phyloP scores from a whole-genome alignment of 2,797 vertebrate genomes.

The Atherinosoma microstoma region DNA sequence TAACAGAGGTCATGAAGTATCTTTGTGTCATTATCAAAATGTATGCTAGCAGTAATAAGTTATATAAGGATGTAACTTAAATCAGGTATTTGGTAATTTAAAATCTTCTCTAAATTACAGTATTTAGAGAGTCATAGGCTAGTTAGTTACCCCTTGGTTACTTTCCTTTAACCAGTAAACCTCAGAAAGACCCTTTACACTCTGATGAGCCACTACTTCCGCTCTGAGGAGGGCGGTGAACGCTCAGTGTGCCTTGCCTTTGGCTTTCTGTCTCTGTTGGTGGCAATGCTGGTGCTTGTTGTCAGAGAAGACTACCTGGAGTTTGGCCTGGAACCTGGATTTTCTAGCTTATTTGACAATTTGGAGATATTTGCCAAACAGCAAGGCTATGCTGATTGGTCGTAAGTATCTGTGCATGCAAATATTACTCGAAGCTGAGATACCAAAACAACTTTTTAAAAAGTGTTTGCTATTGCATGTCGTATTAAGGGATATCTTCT shows the following conservation, averaged over 20 bases:
- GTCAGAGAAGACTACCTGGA: slow-evolving; percentile 92
- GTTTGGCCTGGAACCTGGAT: slow-evolving; percentile 92
- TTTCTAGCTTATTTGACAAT: slow-evolving; percentile 76
- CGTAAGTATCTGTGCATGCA: slow-evolving; percentile 84
- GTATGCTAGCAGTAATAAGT: neutral
- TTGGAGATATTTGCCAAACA: slow-evolving; percentile 87
- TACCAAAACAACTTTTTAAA: too few relatives aligned
- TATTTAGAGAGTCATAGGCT: neutral
- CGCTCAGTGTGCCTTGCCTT: slow-evolving; percentile 94
- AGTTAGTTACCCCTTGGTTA: neutral
- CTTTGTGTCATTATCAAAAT: neutral
- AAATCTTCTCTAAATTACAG: neutral
- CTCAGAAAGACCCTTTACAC: slow-evolving; percentile 89
- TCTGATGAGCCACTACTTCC: slow-evolving; percentile 92
- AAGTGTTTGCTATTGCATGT: neutral
- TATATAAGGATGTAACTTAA: neutral
- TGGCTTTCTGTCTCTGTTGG: slow-evolving; percentile 90
- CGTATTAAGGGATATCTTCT: neutral
- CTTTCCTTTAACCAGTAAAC: slow-evolving; percentile 74
- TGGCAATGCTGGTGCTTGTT: slow-evolving; percentile 93
- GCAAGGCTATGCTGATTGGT: slow-evolving; percentile 89
- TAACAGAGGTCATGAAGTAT: neutral
- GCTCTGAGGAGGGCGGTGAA: slow-evolving; percentile 91
- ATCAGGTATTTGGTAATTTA: neutral
- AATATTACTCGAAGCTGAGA: neutral